A percentile compares a stretch with the other conserved stretches of the same genome.
These are phyloP conservation scores for Leucophenga varia DNA, from an alignment of 1,140 invertebrate genomes.

Conservation along the genomic window DNA sequence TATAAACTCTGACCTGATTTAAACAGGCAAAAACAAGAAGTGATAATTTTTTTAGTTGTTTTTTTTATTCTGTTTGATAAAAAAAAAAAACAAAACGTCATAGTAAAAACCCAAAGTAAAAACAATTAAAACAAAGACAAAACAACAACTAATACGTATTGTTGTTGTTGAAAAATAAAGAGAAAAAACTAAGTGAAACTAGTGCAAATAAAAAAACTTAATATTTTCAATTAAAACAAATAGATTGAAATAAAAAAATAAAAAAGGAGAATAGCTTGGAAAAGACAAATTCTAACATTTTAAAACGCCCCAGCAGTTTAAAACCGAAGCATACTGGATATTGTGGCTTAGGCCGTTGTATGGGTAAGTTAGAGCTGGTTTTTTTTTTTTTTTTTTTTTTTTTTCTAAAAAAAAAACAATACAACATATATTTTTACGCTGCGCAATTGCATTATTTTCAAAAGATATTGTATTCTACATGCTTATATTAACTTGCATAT, in stretches of 20 bases:
- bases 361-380: constrained; percentile 55
- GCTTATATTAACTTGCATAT: too few relatives aligned
- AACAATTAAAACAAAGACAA: constrained; percentile 2
- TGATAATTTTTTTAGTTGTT: too few relatives aligned
- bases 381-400: not conserved
- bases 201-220: not conserved
- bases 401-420: not conserved
- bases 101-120: constrained; percentile 5
- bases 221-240: not conserved
- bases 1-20: constrained; percentile 53
- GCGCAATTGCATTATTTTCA: too few relatives aligned
- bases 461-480: too few relatives aligned
- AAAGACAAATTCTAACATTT: not conserved
- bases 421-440: too few relatives aligned
- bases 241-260: not conserved
- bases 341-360: constrained; percentile 57
- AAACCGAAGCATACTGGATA: constrained; percentile 36
- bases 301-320: constrained; percentile 18
- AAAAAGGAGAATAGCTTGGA: not conserved
- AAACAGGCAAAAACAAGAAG: constrained; percentile 54
- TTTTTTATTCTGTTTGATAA: too few relatives aligned
- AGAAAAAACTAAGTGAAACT: not conserved
- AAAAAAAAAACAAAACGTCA: constrained; percentile 14
- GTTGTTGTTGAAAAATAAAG: not conserved
- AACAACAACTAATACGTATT: constrained; percentile 2